Percentiles rank a stretch among this genome's conserved stretches.
These are phyloP conservation scores for Melanostoma scalare DNA, from an alignment of 2,888 invertebrate species.

Conservation along the genomic window DNA sequence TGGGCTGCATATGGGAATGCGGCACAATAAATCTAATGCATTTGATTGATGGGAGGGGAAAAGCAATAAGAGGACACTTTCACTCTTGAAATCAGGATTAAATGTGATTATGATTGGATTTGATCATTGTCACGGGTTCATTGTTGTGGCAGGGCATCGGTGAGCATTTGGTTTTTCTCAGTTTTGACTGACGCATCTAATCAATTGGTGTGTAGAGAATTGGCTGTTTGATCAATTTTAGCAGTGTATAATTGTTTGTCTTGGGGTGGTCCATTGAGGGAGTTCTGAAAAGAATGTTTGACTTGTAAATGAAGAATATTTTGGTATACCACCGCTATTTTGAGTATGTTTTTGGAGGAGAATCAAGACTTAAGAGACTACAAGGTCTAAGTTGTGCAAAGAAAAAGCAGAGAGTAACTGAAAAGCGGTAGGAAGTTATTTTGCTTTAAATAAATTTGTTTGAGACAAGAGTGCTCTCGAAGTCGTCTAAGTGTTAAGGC, in stretches of 20 bases:
- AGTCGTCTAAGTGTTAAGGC: no score
- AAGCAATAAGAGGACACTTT: conserved; percentile 67
- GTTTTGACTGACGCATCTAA: conserved; percentile 40
- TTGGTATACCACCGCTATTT: no score
- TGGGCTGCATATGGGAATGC: conserved; percentile 30
- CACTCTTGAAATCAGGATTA: conserved; percentile 55
- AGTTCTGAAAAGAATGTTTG: background rate
- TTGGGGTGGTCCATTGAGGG: conserved; percentile 51
- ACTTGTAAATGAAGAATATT: no score
- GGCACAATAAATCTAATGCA: conserved; percentile 40
- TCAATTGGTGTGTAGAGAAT: conserved; percentile 49
- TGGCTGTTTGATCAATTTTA: conserved; percentile 58
- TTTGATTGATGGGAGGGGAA: conserved; percentile 64
- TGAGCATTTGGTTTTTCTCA: conserved; percentile 27
- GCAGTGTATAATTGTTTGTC: conserved; percentile 28
- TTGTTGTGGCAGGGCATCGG: conserved; percentile 30
- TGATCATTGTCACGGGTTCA: conserved; percentile 25
- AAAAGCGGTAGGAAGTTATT: no score
- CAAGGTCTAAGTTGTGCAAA: no score
- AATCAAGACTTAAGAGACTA: no score
- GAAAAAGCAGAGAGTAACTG: no score
- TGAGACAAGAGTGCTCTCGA: no score
- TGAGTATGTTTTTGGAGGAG: no score
- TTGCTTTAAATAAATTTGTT: no score
- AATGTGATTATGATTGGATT: conserved; percentile 64